Evolutionary conservation across 92 coral and sea anemone species (phyloP).

Genomic region (Bergia puertoricense): DNA sequence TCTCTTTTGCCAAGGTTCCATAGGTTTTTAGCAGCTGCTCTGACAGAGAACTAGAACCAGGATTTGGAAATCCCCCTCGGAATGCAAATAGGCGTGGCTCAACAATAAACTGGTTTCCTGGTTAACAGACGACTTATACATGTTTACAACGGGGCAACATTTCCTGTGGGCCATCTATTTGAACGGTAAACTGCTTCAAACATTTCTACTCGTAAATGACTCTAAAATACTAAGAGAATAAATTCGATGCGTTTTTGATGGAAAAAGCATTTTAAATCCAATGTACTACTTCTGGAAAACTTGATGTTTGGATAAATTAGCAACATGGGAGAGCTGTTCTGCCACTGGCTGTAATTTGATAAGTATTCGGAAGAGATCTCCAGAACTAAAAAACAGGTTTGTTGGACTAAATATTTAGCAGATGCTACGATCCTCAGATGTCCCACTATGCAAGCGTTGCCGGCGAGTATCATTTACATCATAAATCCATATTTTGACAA

Average conservation of each 20-base stretch:
- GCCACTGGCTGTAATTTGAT: constrained; percentile 5
- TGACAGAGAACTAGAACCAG: background rate
- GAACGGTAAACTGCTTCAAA: background rate
- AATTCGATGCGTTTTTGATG: no score
- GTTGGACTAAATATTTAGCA: background rate
- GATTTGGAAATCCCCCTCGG: background rate
- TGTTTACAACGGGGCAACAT: background rate
- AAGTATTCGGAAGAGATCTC: background rate
- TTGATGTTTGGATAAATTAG: background rate
- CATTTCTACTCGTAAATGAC: background rate
- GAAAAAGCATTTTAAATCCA: background rate
- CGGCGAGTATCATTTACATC: background rate
- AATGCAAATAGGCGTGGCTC: background rate
- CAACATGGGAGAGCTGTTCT: background rate
- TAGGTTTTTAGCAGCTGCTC: background rate
- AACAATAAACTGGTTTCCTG: background rate
- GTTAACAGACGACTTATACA: background rate
- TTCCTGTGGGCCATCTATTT: background rate
- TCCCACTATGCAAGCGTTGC: background rate
- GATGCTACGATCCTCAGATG: background rate
- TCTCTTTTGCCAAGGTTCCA: background rate
- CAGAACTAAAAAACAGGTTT: background rate
- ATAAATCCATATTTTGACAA: background rate
- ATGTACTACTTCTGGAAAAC: background rate
- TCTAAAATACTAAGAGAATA: background rate